Conservation (phyloP, 2,888 invertebrate species). For the Drosophila falleni region DNA sequence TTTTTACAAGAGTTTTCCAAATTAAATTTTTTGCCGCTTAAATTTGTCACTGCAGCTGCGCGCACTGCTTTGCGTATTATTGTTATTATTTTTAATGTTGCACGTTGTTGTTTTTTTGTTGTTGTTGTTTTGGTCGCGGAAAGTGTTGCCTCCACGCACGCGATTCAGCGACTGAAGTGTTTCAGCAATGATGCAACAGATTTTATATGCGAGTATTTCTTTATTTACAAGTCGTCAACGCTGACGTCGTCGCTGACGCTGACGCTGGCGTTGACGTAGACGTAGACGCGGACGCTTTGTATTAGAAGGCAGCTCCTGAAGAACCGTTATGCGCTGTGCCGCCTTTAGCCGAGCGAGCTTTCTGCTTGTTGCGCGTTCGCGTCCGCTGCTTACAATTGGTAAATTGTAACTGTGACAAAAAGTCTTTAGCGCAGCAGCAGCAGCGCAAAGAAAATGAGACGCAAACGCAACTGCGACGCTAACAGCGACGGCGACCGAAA, state of each 20-base stretch:
- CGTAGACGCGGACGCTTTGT: conserved; percentile 53
- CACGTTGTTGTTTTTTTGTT: conserved; percentile 24
- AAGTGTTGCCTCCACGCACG: conserved; percentile 83
- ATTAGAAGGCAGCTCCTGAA: conserved; percentile 79
- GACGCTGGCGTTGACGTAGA: conserved; percentile 20
- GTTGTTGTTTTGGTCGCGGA: conserved; percentile 59
- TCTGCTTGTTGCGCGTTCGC: conserved; percentile 57
- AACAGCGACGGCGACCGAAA: conserved; percentile 53
- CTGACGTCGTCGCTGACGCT: conserved; percentile 33
- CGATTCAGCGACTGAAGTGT: conserved; percentile 85
- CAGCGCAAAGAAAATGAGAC: conserved; percentile 69
- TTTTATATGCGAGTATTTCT: conserved; percentile 84
- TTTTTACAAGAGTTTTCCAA: conserved; percentile 19
- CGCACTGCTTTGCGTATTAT: conserved; percentile 46
- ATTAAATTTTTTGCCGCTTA: conserved; percentile 28
- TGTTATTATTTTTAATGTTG: conserved; percentile 30
- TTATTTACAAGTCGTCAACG: conserved; percentile 75
- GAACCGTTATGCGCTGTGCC: conserved; percentile 65
- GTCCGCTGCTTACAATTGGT: conserved; percentile 84
- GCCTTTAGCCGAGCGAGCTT: conserved; percentile 44
- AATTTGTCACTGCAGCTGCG: conserved; percentile 52
- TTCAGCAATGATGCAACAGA: conserved; percentile 86
- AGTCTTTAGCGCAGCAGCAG: conserved; percentile 73
- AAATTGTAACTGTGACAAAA: conserved; percentile 84
- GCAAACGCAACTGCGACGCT: conserved; percentile 56